These are phyloP conservation scores for Butastur rufipennis DNA, from an alignment of 2,113 vertebrate species.

Conservation along the genomic window DNA sequence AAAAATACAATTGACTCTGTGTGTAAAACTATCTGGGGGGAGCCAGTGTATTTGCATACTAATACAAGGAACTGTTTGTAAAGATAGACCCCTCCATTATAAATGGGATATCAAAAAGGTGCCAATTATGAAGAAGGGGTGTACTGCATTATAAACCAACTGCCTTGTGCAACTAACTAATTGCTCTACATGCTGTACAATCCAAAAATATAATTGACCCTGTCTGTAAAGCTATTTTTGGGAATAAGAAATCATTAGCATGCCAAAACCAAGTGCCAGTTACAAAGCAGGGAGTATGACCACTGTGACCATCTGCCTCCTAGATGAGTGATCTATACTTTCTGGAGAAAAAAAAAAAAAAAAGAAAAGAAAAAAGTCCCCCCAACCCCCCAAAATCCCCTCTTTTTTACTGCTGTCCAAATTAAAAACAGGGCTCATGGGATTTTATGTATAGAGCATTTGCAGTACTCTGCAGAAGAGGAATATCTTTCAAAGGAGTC, in stretches of 20 bases:
- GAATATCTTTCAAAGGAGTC: neutral
- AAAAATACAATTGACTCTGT: constrained; percentile 42
- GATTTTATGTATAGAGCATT: neutral
- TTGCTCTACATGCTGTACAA: neutral
- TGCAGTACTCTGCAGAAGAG: neutral
- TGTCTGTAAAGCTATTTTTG: constrained; percentile 51
- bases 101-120: constrained; percentile 43
- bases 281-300: constrained; percentile 9
- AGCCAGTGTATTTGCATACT: constrained; percentile 36
- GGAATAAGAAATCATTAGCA: constrained; percentile 49
- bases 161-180: constrained; percentile 44
- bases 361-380: neutral
- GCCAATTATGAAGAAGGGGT: constrained; percentile 21
- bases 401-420: neutral
- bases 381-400: neutral
- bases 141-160: constrained; percentile 32
- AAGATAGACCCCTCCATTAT: constrained; percentile 9
- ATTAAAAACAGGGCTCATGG: neutral
- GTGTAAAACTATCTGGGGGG: constrained; percentile 35
- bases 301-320: constrained; percentile 31
- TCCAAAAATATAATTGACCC: constrained; percentile 45
- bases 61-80: constrained; percentile 24
- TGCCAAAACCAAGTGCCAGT: constrained; percentile 28
- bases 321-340: neutral
- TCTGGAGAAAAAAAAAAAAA: neutral